Conservation (phyloP, 1,140 invertebrate species). For the Drosophila varians region DNA sequence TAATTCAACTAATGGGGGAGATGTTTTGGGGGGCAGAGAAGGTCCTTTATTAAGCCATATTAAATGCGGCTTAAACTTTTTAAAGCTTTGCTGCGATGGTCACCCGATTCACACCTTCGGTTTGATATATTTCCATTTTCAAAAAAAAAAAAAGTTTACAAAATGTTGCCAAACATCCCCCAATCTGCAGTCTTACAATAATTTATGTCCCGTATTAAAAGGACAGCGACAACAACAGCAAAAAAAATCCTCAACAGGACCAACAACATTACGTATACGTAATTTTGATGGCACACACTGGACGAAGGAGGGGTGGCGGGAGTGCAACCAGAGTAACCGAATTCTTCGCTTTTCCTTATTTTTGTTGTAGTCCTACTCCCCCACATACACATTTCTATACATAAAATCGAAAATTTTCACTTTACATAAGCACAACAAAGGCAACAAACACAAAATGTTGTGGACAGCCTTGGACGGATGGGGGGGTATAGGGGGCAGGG, state of each 20-base stretch:
- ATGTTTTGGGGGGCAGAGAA: too few relatives aligned
- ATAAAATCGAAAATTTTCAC: slow-evolving; percentile 79
- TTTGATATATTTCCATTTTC: slow-evolving; percentile 61
- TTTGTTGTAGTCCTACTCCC: too few relatives aligned
- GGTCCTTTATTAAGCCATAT: too few relatives aligned
- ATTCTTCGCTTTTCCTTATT: slow-evolving; percentile 48
- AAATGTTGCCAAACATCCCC: slow-evolving; percentile 72
- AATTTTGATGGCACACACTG: slow-evolving; percentile 72
- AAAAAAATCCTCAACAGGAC: slow-evolving; percentile 33
- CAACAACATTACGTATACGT: slow-evolving; percentile 71
- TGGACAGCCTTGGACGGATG: slow-evolving; percentile 43
- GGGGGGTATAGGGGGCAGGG: background rate
- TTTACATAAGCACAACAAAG: slow-evolving; percentile 67
- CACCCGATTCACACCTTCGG: slow-evolving; percentile 63
- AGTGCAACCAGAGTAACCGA: slow-evolving; percentile 34
- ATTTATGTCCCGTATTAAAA: slow-evolving; percentile 81
- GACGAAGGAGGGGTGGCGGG: slow-evolving; percentile 11
- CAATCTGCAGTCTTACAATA: slow-evolving; percentile 79
- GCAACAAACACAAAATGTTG: slow-evolving; percentile 72
- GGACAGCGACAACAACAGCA: slow-evolving; percentile 68
- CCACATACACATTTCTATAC: too few relatives aligned
- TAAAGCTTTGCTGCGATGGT: slow-evolving; percentile 35
- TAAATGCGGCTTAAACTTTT: slow-evolving; percentile 2
- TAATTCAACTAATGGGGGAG: slow-evolving; percentile 10
- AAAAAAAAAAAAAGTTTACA: slow-evolving; percentile 30